Conservation (phyloP, 2,113 vertebrate species). For the Lophura nycthemera region DNA sequence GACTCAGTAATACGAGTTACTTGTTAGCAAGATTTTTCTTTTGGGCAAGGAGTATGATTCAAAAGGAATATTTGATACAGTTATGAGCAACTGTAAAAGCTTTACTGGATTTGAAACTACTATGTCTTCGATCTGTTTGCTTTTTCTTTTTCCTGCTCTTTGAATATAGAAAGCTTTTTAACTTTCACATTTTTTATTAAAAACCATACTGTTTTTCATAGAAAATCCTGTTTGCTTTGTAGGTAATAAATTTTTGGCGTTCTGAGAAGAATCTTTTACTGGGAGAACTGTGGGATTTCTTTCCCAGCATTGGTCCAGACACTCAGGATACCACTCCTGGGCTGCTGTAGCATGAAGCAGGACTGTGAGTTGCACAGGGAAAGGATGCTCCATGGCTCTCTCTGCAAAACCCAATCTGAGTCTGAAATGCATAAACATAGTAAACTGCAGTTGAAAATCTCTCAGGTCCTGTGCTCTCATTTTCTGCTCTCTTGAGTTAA, state of each 20-base stretch:
- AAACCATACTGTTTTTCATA: neutral
- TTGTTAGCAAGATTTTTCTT: neutral
- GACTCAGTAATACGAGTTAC: neutral
- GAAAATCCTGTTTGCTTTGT: neutral
- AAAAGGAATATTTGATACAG: neutral
- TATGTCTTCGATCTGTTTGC: neutral
- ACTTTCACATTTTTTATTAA: neutral
- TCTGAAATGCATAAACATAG: neutral
- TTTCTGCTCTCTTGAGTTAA: neutral
- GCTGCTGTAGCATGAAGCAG: fast-evolving
- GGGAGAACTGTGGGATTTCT: fast-evolving
- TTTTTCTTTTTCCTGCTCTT: neutral
- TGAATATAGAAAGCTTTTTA: neutral
- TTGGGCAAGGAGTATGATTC: neutral
- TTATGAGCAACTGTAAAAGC: neutral
- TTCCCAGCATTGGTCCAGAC: neutral
- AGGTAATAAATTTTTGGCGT: neutral
- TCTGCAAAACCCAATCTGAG: neutral
- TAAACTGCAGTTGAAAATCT: neutral
- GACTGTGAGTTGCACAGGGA: neutral
- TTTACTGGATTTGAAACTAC: neutral
- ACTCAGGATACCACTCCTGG: neutral
- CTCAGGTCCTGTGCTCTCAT: fast-evolving
- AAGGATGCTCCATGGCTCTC: neutral
- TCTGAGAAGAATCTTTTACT: neutral